Evolutionary conservation across 2,888 invertebrate species (phyloP), one percentile per base, ranked within the genome.

Genomic region (Stenolophus ochropezus): DNA sequence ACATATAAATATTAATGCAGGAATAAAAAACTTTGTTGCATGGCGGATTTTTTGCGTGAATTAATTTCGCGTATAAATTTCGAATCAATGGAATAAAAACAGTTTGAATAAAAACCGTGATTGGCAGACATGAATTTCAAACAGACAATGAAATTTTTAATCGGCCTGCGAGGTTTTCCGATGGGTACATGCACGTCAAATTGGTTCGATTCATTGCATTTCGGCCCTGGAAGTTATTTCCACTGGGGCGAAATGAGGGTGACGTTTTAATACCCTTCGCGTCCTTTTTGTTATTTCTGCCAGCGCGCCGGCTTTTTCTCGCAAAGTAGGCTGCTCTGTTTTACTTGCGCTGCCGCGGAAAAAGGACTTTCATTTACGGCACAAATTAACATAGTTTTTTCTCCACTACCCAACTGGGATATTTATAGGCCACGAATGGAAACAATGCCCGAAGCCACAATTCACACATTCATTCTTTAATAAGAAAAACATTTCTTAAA

Each of bases 81-180:
- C 49, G 42, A 47, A 69, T 51, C 69, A 71, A 49, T 79, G 20
- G 69, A 79, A 79, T 53, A 51, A 79, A 78, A 61, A 65, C 79
- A 71, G 47, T 69, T 71, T 79, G 79, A 79, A 79, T 79, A 71
- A 56, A 71, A 65, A 51, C 49, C 27, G 56, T 79, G 79, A 79
- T 79, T 79, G 79, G 69, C 79, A 79, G 69, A 79, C 79, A 71
- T 69, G 69, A 71, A 69, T 79, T 69, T 69, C 47, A 79, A 79
- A 79, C 42, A 47, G 51, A 51, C 79, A 79, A 79, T 71, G 51
- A 71, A 53, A 71, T 79, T 51, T 79, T 49, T 65, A 78, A 78
- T 65, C 65, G 65, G 14, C 61, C 61, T 25, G 33, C 4, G 77
- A 77, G 77, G 47, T 76, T 76, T 75, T 53, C 25, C 14, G 56